Conservation (phyloP, 1,140 invertebrate genomes). For the Lasaia peninsularis region DNA sequence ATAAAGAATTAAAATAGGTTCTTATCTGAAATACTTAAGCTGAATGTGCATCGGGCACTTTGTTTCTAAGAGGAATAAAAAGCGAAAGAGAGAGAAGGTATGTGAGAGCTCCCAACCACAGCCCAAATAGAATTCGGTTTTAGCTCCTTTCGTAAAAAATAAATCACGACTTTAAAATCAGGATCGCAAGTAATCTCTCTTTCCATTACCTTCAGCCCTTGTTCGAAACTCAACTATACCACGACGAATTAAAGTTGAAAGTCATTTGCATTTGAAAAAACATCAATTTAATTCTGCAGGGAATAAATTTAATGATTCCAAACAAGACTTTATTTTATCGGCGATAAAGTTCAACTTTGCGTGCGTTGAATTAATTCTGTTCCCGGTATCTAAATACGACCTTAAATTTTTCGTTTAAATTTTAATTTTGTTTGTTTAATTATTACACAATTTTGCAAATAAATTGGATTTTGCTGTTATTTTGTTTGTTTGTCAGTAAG, state of each 20-base stretch:
- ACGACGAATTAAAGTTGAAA: slow-evolving; percentile 30
- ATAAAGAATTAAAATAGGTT: background rate
- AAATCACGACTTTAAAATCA: slow-evolving; percentile 55
- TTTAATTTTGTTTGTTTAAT: slow-evolving; percentile 16
- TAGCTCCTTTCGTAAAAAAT: slow-evolving; percentile 50
- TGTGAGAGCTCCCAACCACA: slow-evolving; percentile 23
- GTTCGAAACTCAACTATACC: slow-evolving; percentile 32
- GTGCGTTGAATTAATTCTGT: slow-evolving; percentile 20
- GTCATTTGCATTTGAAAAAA: slow-evolving; percentile 23
- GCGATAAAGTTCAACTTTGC: slow-evolving; percentile 36
- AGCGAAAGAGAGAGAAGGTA: slow-evolving; percentile 16
- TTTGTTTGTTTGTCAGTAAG: too few relatives aligned
- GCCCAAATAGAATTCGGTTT: slow-evolving; percentile 45
- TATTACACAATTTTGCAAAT: background rate
- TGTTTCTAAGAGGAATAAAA: slow-evolving; percentile 7
- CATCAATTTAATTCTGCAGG: slow-evolving; percentile 31
- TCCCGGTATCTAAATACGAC: slow-evolving; percentile 21
- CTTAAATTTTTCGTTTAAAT: slow-evolving; percentile 19
- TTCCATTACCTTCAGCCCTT: slow-evolving; percentile 34
- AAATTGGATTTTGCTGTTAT: too few relatives aligned
- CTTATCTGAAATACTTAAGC: background rate
- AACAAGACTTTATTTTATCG: slow-evolving; percentile 37
- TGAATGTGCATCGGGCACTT: background rate
- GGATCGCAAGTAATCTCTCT: slow-evolving; percentile 43
- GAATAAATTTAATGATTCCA: slow-evolving; percentile 30